Conservation (phyloP, 2,113 vertebrate species). For the Puma concolor region DNA sequence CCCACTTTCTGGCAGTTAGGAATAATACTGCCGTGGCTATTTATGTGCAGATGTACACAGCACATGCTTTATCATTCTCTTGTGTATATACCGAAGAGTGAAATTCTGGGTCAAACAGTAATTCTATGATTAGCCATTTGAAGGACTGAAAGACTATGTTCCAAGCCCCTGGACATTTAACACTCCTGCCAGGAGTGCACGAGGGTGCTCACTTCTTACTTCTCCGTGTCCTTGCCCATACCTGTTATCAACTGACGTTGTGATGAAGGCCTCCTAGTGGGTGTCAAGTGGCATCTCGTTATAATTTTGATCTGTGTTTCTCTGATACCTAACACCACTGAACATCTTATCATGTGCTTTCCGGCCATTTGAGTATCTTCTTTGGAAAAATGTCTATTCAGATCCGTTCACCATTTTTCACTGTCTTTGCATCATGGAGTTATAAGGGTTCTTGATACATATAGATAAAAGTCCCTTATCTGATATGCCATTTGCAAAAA, state of each 20-base stretch:
- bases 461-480: neutral
- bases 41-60: neutral
- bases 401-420: neutral
- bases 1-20: neutral
- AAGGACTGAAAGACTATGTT: neutral
- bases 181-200: neutral
- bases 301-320: neutral
- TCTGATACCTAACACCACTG: neutral
- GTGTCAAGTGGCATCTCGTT: neutral
- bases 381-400: neutral
- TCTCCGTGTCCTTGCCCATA: neutral
- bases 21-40: neutral
- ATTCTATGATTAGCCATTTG: neutral
- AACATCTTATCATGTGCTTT: neutral
- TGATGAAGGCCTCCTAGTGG: neutral
- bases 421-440: neutral
- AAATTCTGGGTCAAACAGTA: neutral
- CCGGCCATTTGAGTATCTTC: neutral
- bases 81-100: no score
- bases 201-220: neutral
- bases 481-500: neutral
- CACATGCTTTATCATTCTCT: neutral
- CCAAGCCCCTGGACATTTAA: neutral
- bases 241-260: neutral
- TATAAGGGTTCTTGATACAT: neutral